Evolutionary conservation across 2,113 vertebrate species (phyloP), one percentile per base, ranked within the genome.

Genomic region (Misgurnus anguillicaudatus): DNA sequence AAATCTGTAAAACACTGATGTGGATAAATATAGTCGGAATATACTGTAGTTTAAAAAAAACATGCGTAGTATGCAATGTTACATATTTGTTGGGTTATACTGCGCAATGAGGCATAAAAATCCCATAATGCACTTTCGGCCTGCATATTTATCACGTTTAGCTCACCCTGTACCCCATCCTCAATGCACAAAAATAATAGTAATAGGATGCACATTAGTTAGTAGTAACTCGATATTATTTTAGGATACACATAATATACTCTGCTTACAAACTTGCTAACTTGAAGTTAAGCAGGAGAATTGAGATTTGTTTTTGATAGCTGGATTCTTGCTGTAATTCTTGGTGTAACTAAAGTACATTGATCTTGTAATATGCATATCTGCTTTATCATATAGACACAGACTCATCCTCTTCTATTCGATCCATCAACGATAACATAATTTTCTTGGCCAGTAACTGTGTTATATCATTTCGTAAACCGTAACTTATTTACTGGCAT

Each of bases 81-180:
- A 69, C 65, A 71, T 39, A 76, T 80, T 83, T 55, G 47, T 45
- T 47, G 70, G 62, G 61, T 80, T 78, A 61, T 47, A 73, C 48
- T 62, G 79, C 78, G 80, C 77, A 63, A 66, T 86, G 80, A 87
- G 80, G 86, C 88, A 87, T 85, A 78, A 79, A 84, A 70, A 77
- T 69, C 57, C 67, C 69, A 68, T 83, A 83, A 82, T 81, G 84
- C 84, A 85, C 80, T 76, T 81, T 76, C 70, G 78, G 83, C 79
- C 81, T 86, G 78, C 79, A 87, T 36, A 48, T 82, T 68, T 67
- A 63, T 61, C 78, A 41, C 55, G 2, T 64, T 75, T 38, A 21
- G 45, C 53, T 9, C 74, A 41, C 57, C 70, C 63, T 53, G 55
- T 74, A 74, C 71, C 55, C 61, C 38, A 58, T 75, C 51, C 61